These are phyloP conservation scores for Tolmerus cingulatus DNA, from an alignment of 2,888 invertebrate genomes.

Conservation along the genomic window DNA sequence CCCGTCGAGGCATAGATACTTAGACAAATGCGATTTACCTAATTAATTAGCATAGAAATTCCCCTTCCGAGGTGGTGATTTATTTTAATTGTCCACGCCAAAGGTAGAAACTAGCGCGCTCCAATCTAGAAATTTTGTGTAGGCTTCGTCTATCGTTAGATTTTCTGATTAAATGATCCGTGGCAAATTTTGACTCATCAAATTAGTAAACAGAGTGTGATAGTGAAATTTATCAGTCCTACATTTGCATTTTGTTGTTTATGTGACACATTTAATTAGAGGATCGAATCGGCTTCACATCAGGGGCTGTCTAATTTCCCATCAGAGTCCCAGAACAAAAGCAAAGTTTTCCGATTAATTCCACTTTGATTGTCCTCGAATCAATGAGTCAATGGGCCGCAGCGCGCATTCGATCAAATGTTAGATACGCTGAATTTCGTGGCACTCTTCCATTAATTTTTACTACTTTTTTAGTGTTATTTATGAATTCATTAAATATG, in stretches of 20 bases:
- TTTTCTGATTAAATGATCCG: conserved; percentile 26
- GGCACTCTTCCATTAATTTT: neutral
- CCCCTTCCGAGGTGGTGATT: neutral
- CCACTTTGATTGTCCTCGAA: neutral
- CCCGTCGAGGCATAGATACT: neutral
- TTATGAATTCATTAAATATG: neutral
- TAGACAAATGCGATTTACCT: neutral
- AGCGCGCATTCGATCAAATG: neutral
- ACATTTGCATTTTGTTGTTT: conserved; percentile 13
- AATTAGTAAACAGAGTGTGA: conserved; percentile 24
- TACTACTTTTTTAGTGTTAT: neutral
- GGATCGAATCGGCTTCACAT: neutral
- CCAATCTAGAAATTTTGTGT: neutral
- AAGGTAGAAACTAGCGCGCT: neutral
- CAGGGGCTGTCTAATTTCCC: neutral
- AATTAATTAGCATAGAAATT: conserved; percentile 14
- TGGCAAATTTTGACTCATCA: conserved; percentile 30
- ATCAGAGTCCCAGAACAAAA: neutral
- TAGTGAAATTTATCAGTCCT: neutral
- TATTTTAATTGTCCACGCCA: conserved; percentile 16
- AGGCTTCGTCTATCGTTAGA: neutral
- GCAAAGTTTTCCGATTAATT: neutral
- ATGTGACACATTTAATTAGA: neutral
- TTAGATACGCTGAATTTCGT: neutral
- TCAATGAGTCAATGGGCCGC: neutral